These are phyloP conservation scores for Phymanthus crucifer DNA, from an alignment of 92 coral and sea anemone genomes.

Conservation along the genomic window DNA sequence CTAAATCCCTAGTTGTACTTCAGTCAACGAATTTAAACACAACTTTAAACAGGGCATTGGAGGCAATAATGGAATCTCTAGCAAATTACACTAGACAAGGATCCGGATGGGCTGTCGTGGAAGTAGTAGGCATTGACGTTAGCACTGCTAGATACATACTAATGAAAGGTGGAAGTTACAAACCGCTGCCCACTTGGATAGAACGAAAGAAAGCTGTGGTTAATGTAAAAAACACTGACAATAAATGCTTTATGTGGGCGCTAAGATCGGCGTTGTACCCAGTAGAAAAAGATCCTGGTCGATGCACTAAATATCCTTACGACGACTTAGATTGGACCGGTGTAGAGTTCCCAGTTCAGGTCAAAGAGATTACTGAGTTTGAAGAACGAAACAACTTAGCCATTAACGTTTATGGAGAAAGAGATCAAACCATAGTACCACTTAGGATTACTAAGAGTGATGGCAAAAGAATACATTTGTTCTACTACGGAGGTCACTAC, in stretches of 20 bases:
- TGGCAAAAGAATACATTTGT: not conserved
- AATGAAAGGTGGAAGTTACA: not conserved
- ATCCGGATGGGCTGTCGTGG: not conserved
- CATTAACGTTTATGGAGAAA: not conserved
- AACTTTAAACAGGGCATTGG: not conserved
- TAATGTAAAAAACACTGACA: constrained; percentile 40
- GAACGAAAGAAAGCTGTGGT: constrained; percentile 37
- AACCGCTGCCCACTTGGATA: not conserved
- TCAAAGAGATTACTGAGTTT: not conserved
- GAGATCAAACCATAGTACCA: not conserved
- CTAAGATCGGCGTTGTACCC: constrained; percentile 6
- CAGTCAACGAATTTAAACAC: not conserved
- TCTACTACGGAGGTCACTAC: too few relatives aligned
- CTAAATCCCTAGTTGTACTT: not conserved
- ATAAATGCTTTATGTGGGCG: constrained; percentile 50
- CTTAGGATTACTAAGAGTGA: not conserved
- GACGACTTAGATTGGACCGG: constrained; percentile 9
- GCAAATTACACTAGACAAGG: constrained; percentile 4
- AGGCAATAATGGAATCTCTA: not conserved
- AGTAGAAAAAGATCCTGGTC: not conserved
- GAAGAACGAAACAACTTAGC: not conserved
- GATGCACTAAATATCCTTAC: constrained; percentile 10
- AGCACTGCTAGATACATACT: not conserved
- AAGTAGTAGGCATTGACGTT: not conserved
- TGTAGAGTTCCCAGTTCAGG: not conserved